These are phyloP conservation scores for Molanna angustata DNA, from an alignment of 2,888 invertebrate species.

Conservation along the genomic window DNA sequence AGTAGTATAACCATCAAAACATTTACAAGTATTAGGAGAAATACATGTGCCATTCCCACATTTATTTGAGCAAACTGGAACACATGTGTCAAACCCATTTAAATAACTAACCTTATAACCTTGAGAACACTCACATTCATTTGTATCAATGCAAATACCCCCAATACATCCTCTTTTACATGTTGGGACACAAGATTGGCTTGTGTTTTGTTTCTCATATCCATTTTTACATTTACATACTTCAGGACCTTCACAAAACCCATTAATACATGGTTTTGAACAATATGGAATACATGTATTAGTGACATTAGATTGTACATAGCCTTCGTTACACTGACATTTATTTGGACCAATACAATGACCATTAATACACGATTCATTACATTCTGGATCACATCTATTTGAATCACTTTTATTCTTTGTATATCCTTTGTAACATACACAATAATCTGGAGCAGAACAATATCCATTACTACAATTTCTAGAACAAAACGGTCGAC, in stretches of 20 bases:
- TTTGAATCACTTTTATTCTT: constrained; percentile 11
- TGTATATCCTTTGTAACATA: constrained; percentile 31
- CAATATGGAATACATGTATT: constrained; percentile 28
- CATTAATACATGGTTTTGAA: constrained; percentile 22
- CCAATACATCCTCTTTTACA: constrained; percentile 3
- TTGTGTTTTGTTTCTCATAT: constrained; percentile 14
- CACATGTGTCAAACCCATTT: no score
- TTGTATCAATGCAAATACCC: constrained; percentile 33
- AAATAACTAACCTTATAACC: no score
- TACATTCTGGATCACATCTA: constrained; percentile 33
- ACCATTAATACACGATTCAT: constrained; percentile 38
- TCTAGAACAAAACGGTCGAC: constrained; percentile 35
- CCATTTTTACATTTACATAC: constrained; percentile 37
- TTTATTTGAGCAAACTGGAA: no score
- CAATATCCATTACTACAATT: constrained; percentile 38
- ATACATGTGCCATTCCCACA: no score
- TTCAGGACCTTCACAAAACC: constrained; percentile 36
- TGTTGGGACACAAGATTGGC: constrained; percentile 2
- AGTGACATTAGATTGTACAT: constrained; percentile 26
- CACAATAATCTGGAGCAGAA: constrained; percentile 32
- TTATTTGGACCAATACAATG: constrained; percentile 40
- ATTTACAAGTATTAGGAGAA: no score
- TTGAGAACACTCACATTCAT: constrained; percentile 42
- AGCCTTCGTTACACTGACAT: constrained; percentile 41
- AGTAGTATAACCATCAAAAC: no score